phyloP scores from a whole-genome alignment of 30 jellyfish, hydroid and myxozoan genomes.

The Cassiopea xamachana region DNA sequence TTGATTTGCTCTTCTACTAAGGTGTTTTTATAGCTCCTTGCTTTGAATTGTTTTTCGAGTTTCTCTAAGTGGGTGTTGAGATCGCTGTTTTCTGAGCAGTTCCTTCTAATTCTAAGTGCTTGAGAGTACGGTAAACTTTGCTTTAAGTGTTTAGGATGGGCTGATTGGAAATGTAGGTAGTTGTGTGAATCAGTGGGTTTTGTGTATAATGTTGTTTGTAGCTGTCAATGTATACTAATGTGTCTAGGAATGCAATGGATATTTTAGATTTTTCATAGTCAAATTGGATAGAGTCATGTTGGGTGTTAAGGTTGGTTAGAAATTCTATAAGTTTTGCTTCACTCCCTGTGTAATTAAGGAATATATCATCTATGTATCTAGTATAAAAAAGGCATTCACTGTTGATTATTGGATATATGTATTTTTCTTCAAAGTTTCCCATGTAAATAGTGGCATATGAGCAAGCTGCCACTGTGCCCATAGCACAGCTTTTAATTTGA shows the following conservation, averaged over 20 bases:
- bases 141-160: too few relatives aligned
- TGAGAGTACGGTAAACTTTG: not conserved
- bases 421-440: not conserved
- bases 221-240: constrained; percentile 13
- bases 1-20: too few relatives aligned
- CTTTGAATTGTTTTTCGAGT: too few relatives aligned
- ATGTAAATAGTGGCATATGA: too few relatives aligned
- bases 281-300: constrained; percentile 40
- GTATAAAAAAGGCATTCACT: not conserved
- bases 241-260: constrained; percentile 27
- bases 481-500: too few relatives aligned
- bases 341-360: constrained; percentile 7
- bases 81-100: too few relatives aligned
- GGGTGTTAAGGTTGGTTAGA: not conserved
- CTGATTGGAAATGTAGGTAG: too few relatives aligned
- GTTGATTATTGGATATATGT: not conserved
- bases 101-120: not conserved
- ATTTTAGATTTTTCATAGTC: constrained; percentile 8
- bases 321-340: not conserved
- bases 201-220: constrained; percentile 26
- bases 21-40: not conserved
- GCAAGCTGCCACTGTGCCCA: too few relatives aligned
- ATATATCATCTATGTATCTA: constrained; percentile 34
- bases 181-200: constrained; percentile 47
- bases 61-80: too few relatives aligned